Base-by-base conservation (phyloP, 1,140 invertebrate species). In the Panagrolaimus sp. region DNA sequence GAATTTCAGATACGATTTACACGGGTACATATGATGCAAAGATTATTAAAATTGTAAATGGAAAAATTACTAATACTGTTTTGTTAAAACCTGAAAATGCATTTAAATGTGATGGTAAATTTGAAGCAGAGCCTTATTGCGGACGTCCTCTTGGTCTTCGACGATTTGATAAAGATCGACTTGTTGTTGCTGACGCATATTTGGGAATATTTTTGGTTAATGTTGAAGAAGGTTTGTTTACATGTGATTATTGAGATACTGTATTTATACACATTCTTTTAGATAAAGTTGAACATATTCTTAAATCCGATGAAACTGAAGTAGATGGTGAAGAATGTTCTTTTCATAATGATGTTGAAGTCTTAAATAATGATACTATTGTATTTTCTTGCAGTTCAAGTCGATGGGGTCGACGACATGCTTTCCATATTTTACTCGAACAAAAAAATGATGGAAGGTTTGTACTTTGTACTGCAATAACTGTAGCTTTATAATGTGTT, bases 141-240 rank as follows among this genome's bases (percentile, higher is more conserved):
- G 51, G 51, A 0, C 51, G 51, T 9, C 51, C 51, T 2, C 16
- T 57, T 20, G 51, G 51, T 5, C 20, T 57, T 23, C 51, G 51
- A 11, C 20, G 27, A 20, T 57, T 57, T 57, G 51, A 57, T 27
- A 27, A 57, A 25, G 20, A 20, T 11, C 14, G 51, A 4, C 20
- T 57, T 1, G 20, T 57, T 16, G 51, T 57, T 11, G 51, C 51
- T 13, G 51, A 57, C 20, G 51, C 51, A 11, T 57, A 57, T 57
- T 57, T 25, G 20, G 51, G 51, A 11, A n/a, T 57, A 25, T 57
- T 25, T 57, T 57, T 57, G 51, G 20, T 57, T 11, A 57, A 57
- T 23, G 27, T 25, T 11, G 9, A 25, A 16, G 27, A 57, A 25
- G 51, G 51, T 57, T 4, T 11, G 51, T 51, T 38, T 38, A n/a